These are phyloP conservation scores for Ascidia mentula DNA, from an alignment of 23 tunicate genomes.

Conservation along the genomic window DNA sequence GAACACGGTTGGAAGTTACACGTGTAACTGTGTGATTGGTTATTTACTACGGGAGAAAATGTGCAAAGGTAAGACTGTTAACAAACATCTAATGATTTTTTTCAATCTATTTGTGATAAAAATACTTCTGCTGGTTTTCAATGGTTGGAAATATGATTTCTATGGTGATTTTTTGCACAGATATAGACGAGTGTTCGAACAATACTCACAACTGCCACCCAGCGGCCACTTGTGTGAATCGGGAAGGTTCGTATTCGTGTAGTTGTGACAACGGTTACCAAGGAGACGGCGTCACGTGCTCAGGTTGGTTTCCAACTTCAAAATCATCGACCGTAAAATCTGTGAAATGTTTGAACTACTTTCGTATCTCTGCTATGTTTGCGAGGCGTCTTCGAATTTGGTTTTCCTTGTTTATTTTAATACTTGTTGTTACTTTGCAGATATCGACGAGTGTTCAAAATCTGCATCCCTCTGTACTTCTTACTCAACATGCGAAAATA, in stretches of 20 bases:
- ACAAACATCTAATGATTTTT: no score
- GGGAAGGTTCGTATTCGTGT: slow-evolving; percentile 4
- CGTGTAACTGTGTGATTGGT: slow-evolving; percentile 21
- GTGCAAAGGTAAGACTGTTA: slow-evolving; percentile 34
- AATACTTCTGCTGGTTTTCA: no score
- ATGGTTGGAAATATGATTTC: no score
- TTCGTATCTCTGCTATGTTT: no score
- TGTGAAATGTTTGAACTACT: no score
- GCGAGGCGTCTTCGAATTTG: no score
- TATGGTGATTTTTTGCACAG: no score
- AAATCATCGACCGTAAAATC: no score
- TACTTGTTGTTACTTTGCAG: no score
- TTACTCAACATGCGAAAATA: slow-evolving; percentile 24
- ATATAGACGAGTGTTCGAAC: slow-evolving; percentile 23
- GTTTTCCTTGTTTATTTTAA: no score
- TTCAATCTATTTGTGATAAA: no score
- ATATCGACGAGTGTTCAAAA: slow-evolving; percentile 27
- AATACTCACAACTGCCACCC: neutral
- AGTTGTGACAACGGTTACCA: slow-evolving; percentile 6
- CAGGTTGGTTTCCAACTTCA: slow-evolving; percentile 17
- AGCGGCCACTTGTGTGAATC: slow-evolving; percentile 7
- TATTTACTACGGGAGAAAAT: slow-evolving; percentile 19
- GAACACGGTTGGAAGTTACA: slow-evolving; percentile 23
- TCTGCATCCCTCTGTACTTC: neutral
- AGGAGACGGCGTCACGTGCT: slow-evolving; percentile 30